Conservation (phyloP, 2,113 vertebrate genomes). For the Bos indicus region DNA sequence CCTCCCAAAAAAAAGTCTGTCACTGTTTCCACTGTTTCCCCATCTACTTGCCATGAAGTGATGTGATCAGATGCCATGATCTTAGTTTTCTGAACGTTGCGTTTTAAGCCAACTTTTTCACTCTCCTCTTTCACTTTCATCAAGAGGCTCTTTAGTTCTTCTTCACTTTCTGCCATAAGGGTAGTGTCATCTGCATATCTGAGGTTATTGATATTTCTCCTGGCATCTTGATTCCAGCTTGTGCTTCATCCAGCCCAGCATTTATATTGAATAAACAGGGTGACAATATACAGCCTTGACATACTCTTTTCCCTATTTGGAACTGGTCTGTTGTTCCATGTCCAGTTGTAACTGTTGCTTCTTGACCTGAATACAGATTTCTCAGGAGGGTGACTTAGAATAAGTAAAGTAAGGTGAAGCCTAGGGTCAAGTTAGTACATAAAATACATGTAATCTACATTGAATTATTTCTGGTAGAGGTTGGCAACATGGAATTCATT, state of each 20-base stretch:
- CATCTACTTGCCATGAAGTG: too few species aligned
- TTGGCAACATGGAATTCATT: background rate
- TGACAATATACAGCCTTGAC: background rate
- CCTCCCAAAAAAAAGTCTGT: too few species aligned
- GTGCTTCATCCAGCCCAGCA: background rate
- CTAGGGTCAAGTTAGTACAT: background rate
- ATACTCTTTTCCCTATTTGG: background rate
- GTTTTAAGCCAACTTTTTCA: background rate
- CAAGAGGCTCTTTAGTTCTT: background rate
- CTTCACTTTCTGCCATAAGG: background rate
- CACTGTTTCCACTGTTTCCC: too few species aligned
- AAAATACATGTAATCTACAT: background rate
- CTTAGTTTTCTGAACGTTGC: background rate
- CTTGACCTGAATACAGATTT: background rate
- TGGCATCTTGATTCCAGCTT: background rate
- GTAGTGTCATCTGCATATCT: background rate
- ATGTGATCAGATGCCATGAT: too few species aligned
- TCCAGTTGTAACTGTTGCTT: background rate
- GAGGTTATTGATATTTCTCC: background rate
- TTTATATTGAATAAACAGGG: background rate
- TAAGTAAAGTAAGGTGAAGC: background rate
- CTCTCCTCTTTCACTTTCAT: background rate
- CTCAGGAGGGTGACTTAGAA: background rate
- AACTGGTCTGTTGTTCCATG: background rate
- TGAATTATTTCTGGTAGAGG: background rate